Conservation (phyloP, 2,113 vertebrate genomes). For the Pelodiscus sinensis region DNA sequence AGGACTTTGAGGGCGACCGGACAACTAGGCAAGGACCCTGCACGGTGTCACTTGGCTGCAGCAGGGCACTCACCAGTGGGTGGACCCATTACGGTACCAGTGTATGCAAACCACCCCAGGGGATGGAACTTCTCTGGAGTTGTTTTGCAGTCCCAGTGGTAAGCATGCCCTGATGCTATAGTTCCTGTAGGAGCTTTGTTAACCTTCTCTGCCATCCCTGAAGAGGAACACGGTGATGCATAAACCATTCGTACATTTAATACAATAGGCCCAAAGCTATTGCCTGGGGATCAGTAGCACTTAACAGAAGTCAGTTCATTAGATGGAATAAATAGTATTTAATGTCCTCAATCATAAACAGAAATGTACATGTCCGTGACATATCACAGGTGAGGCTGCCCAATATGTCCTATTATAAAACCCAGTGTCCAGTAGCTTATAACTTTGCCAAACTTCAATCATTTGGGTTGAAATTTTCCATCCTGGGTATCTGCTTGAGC, state of each 20-base stretch:
- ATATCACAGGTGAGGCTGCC: background rate
- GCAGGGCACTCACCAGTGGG: no score
- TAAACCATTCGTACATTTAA: background rate
- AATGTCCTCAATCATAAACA: background rate
- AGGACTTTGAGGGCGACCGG: no score
- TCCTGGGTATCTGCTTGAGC: background rate
- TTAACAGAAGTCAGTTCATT: background rate
- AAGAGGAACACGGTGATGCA: background rate
- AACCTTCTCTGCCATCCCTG: background rate
- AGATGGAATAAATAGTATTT: background rate
- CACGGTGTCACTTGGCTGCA: no score
- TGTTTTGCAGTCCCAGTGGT: background rate
- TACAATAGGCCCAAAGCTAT: background rate
- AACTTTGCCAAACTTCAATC: background rate
- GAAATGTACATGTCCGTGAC: background rate
- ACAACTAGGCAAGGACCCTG: no score
- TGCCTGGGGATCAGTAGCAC: background rate
- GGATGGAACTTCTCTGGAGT: background rate
- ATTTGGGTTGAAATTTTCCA: background rate
- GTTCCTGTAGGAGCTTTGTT: background rate
- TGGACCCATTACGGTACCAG: no score
- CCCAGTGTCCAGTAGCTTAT: accelerated
- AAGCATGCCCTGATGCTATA: background rate
- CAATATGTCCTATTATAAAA: background rate
- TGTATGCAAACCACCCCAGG: background rate